These are phyloP conservation scores for Phyllostomus discolor DNA, from an alignment of 2,113 vertebrate species.

Conservation along the genomic window DNA sequence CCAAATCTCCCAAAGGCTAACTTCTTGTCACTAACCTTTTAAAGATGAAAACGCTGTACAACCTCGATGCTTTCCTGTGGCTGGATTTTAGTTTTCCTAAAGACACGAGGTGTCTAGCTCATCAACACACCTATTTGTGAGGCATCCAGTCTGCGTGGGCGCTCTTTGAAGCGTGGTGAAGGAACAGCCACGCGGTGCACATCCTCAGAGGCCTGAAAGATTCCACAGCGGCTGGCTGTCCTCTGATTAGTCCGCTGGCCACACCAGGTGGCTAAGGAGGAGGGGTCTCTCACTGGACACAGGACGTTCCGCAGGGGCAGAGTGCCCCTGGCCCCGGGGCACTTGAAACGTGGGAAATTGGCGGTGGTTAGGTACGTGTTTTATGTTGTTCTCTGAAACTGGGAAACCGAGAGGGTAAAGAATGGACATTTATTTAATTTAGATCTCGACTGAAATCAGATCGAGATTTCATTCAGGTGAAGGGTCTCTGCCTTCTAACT, in stretches of 20 bases:
- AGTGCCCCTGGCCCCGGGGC: neutral
- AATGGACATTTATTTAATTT: neutral
- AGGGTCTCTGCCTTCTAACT: neutral
- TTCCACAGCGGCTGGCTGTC: neutral
- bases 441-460: neutral
- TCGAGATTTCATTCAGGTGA: neutral
- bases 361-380: neutral
- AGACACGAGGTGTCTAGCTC: neutral
- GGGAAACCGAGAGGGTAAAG: neutral
- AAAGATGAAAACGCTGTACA: neutral
- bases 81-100: neutral
- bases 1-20: neutral
- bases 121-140: neutral
- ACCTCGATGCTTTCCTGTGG: neutral
- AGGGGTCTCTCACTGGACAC: neutral
- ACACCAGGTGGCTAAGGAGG: neutral
- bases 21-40: neutral
- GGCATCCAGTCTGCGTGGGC: neutral
- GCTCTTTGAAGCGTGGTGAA: accelerated
- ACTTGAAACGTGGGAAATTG: neutral
- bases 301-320: neutral
- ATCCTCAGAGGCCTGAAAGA: neutral
- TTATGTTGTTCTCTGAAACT: neutral
- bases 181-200: accelerated
- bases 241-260: neutral